These are phyloP conservation scores for Tapera naevia DNA, from an alignment of 2,797 vertebrate species.

Conservation along the genomic window DNA sequence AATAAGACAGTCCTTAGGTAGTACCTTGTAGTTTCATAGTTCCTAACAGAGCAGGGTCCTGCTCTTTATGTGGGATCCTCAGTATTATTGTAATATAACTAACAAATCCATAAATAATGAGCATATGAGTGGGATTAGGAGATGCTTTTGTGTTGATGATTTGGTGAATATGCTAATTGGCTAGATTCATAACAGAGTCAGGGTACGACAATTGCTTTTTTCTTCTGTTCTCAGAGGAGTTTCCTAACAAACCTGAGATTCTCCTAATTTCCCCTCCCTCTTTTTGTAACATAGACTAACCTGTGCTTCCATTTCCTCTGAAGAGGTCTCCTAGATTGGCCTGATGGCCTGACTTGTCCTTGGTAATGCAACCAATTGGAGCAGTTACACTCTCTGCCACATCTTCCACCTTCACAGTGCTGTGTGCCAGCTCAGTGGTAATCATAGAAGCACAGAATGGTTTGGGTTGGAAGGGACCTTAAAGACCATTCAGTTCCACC, in stretches of 20 bases:
- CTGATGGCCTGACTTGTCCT: background rate
- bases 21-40: background rate
- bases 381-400: background rate
- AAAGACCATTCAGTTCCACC: no score
- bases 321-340: rapidly evolving
- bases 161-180: background rate
- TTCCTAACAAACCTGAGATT: background rate
- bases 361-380: background rate
- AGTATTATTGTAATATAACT: background rate
- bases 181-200: background rate
- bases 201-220: background rate
- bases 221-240: background rate
- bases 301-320: background rate
- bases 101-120: background rate
- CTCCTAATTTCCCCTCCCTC: background rate
- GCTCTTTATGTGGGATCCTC: background rate
- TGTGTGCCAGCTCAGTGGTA: background rate
- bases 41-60: background rate
- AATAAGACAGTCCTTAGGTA: background rate
- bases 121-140: background rate
- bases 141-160: background rate
- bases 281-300: background rate
- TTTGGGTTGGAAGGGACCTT: no score
- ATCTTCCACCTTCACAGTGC: background rate
- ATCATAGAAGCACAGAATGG: no score